These are phyloP conservation scores for Oreochromis mossambicus DNA, from an alignment of 2,797 vertebrate genomes.

Conservation along the genomic window DNA sequence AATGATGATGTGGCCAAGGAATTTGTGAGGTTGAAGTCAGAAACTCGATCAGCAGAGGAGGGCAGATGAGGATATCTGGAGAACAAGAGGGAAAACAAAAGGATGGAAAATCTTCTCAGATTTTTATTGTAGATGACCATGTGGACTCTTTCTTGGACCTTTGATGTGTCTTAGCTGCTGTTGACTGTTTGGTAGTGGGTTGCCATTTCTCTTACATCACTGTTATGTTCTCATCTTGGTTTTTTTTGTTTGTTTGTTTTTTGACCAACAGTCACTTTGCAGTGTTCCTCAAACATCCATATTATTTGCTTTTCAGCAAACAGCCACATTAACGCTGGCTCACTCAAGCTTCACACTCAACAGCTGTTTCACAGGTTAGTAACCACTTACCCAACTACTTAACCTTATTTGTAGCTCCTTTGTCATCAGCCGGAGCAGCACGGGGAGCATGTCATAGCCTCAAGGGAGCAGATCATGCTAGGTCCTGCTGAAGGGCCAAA, in stretches of 20 bases:
- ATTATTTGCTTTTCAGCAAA: background rate
- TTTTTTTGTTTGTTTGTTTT: background rate
- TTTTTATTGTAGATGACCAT: background rate
- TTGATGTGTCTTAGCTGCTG: conserved; percentile 37
- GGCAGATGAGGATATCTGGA: conserved; percentile 78
- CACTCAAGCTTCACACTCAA: background rate
- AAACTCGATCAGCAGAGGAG: conserved; percentile 90
- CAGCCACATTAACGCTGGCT: background rate
- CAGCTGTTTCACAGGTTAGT: conserved; percentile 7
- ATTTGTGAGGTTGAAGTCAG: conserved; percentile 95
- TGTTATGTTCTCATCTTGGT: background rate
- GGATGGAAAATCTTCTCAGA: background rate
- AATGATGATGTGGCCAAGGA: conserved; percentile 96
- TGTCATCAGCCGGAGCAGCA: background rate
- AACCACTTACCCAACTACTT: background rate
- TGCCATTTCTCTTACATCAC: conserved; percentile 6
- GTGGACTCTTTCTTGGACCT: conserved; percentile 1
- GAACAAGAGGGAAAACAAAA: background rate
- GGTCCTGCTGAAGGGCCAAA: background rate
- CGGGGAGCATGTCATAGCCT: background rate
- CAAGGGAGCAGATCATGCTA: background rate
- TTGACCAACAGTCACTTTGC: background rate
- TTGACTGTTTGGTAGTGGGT: conserved; percentile 4
- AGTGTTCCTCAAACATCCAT: background rate
- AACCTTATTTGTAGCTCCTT: background rate